These are phyloP conservation scores for Gopherus flavomarginatus DNA, from an alignment of 2,113 vertebrate genomes.

Conservation along the genomic window DNA sequence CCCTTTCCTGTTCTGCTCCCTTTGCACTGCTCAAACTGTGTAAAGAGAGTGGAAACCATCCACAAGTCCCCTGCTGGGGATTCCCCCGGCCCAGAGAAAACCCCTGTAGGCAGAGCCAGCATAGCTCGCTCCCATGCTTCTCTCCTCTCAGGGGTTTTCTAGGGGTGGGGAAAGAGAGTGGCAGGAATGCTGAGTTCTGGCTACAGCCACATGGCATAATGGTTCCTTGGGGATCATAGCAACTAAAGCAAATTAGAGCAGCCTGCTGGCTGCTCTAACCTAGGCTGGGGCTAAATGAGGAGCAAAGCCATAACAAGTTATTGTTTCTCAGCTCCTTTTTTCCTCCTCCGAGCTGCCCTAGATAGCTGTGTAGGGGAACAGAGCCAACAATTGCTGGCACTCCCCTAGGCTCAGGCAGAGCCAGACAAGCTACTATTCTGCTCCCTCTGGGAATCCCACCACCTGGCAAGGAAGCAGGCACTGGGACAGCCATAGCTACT, in stretches of 20 bases:
- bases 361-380: neutral
- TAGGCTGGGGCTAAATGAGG: neutral
- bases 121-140: neutral
- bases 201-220: neutral
- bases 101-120: accelerated
- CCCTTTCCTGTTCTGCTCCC: neutral
- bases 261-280: slow-evolving; percentile 18
- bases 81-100: accelerated
- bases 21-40: accelerated
- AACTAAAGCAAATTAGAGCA: slow-evolving; percentile 24
- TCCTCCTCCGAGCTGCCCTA: neutral
- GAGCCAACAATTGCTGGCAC: neutral
- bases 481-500: neutral
- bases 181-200: neutral
- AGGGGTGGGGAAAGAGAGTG: neutral
- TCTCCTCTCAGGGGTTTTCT: neutral
- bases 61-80: accelerated
- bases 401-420: neutral
- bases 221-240: neutral
- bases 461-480: neutral
- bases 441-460: neutral
- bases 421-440: neutral
- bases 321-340: neutral
- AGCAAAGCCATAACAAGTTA: neutral
- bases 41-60: neutral